These are phyloP conservation scores for Euschistus heros DNA, from an alignment of 1,140 invertebrate genomes.

Conservation along the genomic window DNA sequence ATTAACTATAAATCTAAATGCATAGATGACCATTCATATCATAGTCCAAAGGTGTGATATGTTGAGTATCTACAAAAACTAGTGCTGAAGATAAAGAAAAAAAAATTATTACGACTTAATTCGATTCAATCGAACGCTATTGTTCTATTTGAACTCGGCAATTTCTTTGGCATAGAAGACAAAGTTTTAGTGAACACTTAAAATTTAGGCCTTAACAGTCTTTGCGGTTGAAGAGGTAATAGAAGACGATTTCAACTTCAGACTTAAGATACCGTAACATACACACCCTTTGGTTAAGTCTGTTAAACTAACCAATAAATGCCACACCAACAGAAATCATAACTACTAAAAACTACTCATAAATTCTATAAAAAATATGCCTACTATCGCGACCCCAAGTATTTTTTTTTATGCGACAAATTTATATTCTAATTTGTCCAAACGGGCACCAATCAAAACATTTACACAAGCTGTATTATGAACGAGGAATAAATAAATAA, in stretches of 20 bases:
- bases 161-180: background rate
- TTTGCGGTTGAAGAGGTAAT: background rate
- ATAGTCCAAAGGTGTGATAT: slow-evolving; percentile 9
- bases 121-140: no score
- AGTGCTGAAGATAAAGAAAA: no score
- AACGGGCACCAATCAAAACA: background rate
- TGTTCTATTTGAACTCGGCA: background rate
- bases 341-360: background rate
- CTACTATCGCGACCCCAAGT: background rate
- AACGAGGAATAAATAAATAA: no score
- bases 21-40: background rate
- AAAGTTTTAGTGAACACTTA: background rate
- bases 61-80: slow-evolving; percentile 2
- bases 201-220: slow-evolving; percentile 5
- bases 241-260: background rate
- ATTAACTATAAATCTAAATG: slow-evolving; percentile 3
- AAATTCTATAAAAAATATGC: slow-evolving; percentile 2
- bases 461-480: no score
- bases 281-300: background rate
- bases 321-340: slow-evolving; percentile 12
- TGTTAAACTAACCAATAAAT: slow-evolving; percentile 7
- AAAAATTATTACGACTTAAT: no score
- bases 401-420: background rate
- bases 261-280: slow-evolving; percentile 2
- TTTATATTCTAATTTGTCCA: background rate